Base-by-base conservation (phyloP, 2,113 vertebrate species). In the Xyrauchen texanus region DNA sequence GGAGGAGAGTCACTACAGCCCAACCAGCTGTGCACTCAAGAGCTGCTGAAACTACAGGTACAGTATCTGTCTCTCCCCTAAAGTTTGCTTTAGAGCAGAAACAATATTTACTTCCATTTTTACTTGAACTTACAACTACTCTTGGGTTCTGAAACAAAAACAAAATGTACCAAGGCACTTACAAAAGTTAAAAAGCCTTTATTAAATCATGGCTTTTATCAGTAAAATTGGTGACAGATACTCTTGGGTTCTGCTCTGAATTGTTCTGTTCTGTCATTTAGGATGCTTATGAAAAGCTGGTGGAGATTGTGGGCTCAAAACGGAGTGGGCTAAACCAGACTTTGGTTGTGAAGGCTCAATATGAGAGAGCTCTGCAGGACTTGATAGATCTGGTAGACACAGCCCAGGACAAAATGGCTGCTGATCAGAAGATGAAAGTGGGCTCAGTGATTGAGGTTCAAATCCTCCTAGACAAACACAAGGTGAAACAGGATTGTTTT, bases 41-140 rank as follows among this genome's bases (percentile, higher is more conserved):
- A 99, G 64, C 88, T 99, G 65, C 93, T 94, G 58, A 99, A 95
- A 86, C 93, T 98, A 46, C 98, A 99, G 94, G 98, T 99, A 53
- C 0, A 44, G 46, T 62, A 34, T 34, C 21, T 34, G 21, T 34
- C 21, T 34, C 21, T 34, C 21, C 21, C 21, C 21, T 34, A 34
- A 1, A 34, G 21, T 34, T 34, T 34, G 21, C 21, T 34, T 34
- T 34, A 34, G 1, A 34, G 21, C 3, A 34, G 21, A 34, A 34
- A 34, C 21, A 34, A 34, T 34, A 34, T n/a, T 46, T 58, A n/a
- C 8, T 46, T 12, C 8, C 15, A 4, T 57, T 21, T 63, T n/a
- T n/a, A 58, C 55, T 6, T 58, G 55, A 15, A 6, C 55, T n/a
- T 58, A 15, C 21, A 16, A 21, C 16, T 16, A 68, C 12, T 42